Conservation (phyloP, 2,797 vertebrate genomes). For the Alectoris magna region DNA sequence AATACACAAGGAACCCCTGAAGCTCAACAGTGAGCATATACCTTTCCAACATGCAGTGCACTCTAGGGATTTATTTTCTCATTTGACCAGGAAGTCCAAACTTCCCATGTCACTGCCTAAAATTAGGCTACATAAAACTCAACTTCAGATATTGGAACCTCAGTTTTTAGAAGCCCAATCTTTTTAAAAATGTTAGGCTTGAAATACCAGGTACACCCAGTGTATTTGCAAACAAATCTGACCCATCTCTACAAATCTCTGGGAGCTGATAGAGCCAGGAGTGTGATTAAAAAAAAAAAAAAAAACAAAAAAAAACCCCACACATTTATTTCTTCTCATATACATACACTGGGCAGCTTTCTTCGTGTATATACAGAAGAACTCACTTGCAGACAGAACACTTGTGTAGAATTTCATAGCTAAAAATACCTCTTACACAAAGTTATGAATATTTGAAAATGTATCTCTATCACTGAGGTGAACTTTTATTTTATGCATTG, state of each 20-base stretch:
- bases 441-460: constrained; percentile 49
- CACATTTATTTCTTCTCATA: rapidly evolving
- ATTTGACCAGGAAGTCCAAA: not conserved
- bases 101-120: not conserved
- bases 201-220: not conserved
- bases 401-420: not conserved
- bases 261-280: not conserved
- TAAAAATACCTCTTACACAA: not conserved
- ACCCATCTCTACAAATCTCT: not conserved
- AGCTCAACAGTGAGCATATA: not conserved
- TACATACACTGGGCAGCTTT: not conserved
- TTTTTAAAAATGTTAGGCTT: not conserved
- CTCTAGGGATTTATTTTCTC: not conserved
- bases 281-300: not conserved
- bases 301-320: no score
- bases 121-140: not conserved
- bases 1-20: not conserved
- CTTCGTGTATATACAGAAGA: not conserved
- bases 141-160: not conserved
- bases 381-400: not conserved
- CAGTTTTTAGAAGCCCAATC: not conserved
- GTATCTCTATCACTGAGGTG: not conserved
- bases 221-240: not conserved
- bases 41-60: not conserved
- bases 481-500: not conserved